Evolutionary conservation across 1,140 invertebrate species (phyloP).

Genomic region (Drosophila triauraria): DNA sequence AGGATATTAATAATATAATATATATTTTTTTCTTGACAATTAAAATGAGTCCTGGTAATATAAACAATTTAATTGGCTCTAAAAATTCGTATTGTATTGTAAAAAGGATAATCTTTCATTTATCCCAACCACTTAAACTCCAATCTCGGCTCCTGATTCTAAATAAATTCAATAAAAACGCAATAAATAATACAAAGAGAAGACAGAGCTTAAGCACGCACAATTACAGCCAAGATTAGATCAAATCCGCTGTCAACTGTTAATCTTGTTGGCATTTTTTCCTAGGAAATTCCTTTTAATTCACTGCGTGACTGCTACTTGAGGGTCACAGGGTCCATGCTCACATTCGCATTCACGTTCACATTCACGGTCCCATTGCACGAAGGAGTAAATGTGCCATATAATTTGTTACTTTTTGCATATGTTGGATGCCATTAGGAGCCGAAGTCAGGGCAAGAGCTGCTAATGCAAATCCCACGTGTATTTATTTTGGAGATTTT

Average conservation of each 20-base stretch:
- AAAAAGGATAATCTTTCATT: background rate
- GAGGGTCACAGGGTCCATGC: slow-evolving; percentile 4
- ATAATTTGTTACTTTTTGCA: slow-evolving; percentile 59
- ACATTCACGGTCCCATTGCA: slow-evolving; percentile 26
- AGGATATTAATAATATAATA: too few species aligned
- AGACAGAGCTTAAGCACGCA: slow-evolving; percentile 3
- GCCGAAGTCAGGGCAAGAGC: slow-evolving; percentile 4
- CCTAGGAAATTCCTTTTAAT: background rate
- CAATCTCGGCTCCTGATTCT: background rate
- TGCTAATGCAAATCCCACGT: slow-evolving; percentile 75
- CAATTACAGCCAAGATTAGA: slow-evolving; percentile 31
- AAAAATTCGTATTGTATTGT: background rate
- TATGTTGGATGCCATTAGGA: slow-evolving; percentile 52
- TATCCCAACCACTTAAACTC: background rate
- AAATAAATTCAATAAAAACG: slow-evolving; percentile 3
- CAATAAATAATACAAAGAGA: background rate
- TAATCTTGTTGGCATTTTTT: slow-evolving; percentile 1
- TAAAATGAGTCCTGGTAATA: too few species aligned
- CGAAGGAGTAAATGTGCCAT: slow-evolving; percentile 45
- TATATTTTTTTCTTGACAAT: too few species aligned
- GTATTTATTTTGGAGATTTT: slow-evolving; percentile 77
- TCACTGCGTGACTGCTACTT: slow-evolving; percentile 15
- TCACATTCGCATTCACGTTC: slow-evolving; percentile 9
- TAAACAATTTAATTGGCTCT: background rate
- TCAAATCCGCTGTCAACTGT: slow-evolving; percentile 8